Evolutionary conservation across 1,140 invertebrate species (phyloP), one percentile per base, ranked within the genome.

Genomic region (Eriosoma lanigerum): DNA sequence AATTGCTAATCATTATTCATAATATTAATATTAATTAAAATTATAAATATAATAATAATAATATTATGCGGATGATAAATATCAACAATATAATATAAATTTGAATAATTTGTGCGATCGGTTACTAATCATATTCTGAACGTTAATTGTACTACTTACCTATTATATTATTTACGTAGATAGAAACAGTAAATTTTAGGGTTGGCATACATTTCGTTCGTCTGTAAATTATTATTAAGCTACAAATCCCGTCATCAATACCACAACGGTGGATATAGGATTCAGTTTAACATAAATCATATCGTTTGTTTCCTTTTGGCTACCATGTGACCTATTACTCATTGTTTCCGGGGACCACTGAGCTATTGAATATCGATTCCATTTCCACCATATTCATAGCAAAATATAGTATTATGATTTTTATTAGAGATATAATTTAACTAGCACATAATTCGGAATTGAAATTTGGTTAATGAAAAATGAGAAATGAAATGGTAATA

Each of bases 151-250:
- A 38, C 32, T 38, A 38, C 8, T 38, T 38, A 38, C 32, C n/a
- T n/a, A n/a, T n/a, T n/a, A n/a, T 38, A 38, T 38, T 8, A 38
- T 38, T 4, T 38, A 38, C 32, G 32, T n/a, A 26, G 19, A 76
- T 60, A 62, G 54, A 48, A 24, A 78, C 56, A 29, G 56, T 78
- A 78, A 78, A 60, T 62, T 78, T 19, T 62, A 21, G 52, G 38
- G 17, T 78, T 78, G 75, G 75, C 75, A 78, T 78, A 29, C 52
- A 78, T 62, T 78, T 60, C 56, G 54, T 78, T 60, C 29, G 56
- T 78, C 72, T 76, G 75, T 78, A 78, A 78, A 78, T 78, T 78
- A 78, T 78, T 78, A 78, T 78, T 78, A 78, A 78, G 75, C 75
- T 44, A 60, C 75, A 78, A 78, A 78, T 78, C 75, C 75, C 56